Conservation (phyloP, 2,797 vertebrate species). For the Glossophaga mutica region DNA sequence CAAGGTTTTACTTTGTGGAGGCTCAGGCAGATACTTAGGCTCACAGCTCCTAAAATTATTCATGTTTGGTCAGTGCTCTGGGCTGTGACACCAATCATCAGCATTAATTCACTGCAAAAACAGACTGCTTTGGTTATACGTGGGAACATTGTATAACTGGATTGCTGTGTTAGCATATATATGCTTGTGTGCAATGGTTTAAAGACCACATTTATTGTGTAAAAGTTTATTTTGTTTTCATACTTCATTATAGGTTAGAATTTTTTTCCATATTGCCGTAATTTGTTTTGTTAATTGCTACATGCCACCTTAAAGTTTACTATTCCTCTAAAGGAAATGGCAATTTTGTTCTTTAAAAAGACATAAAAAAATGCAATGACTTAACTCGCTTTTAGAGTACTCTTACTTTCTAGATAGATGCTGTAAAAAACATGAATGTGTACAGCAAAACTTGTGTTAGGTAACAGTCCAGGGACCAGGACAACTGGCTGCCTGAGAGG, state of each 20-base stretch:
- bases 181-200: not conserved
- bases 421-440: not conserved
- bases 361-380: not conserved
- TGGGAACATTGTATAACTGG: not conserved
- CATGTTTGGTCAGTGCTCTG: not conserved
- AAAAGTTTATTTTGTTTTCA: not conserved
- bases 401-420: not conserved
- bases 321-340: slow-evolving; percentile 5
- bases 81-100: not conserved
- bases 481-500: not conserved
- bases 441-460: not conserved
- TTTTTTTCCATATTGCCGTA: not conserved
- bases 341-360: not conserved
- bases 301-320: not conserved
- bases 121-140: not conserved
- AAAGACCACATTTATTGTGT: not conserved
- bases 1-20: not conserved
- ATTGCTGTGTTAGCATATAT: not conserved
- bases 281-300: slow-evolving; percentile 3
- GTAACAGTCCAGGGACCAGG: not conserved
- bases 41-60: not conserved
- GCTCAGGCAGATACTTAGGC: not conserved
- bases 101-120: not conserved
- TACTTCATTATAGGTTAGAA: not conserved
- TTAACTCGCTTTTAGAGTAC: not conserved